phyloP scores from a whole-genome alignment of 2,797 vertebrate species.

The Micrastur ruficollis region DNA sequence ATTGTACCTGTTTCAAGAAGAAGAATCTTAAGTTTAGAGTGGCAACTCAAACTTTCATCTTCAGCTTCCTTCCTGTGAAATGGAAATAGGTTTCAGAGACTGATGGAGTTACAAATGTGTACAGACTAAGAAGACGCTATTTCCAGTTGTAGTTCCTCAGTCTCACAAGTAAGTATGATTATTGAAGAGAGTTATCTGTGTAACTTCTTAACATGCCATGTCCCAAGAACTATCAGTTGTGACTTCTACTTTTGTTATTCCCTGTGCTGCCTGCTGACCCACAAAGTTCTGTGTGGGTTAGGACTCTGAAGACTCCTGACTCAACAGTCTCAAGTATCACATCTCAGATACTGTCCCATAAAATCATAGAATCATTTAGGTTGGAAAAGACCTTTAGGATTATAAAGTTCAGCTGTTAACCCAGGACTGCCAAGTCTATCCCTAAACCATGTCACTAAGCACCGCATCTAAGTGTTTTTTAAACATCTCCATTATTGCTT shows the following conservation, averaged over 20 bases:
- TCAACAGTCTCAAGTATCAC: background rate
- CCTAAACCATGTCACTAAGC: too few species aligned
- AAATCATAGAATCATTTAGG: too few species aligned
- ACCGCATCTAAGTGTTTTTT: too few species aligned
- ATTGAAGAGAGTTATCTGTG: background rate
- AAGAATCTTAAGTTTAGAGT: background rate
- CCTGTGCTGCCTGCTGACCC: background rate
- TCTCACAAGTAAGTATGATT: background rate
- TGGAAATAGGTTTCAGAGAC: background rate
- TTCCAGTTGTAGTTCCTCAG: background rate
- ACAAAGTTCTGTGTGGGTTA: background rate
- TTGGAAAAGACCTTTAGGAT: too few species aligned
- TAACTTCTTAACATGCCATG: background rate
- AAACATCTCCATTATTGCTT: background rate
- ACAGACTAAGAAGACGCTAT: background rate
- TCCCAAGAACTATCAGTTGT: background rate
- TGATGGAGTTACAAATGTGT: background rate
- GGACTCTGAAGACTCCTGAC: background rate
- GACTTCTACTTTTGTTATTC: background rate
- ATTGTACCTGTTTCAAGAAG: background rate
- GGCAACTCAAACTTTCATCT: background rate
- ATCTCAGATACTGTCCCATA: background rate
- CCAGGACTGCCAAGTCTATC: too few species aligned
- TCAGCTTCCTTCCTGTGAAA: background rate
- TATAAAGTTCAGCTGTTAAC: too few species aligned